phyloP scores from a whole-genome alignment of 2,113 vertebrate species.

The Anolis sagrei region DNA sequence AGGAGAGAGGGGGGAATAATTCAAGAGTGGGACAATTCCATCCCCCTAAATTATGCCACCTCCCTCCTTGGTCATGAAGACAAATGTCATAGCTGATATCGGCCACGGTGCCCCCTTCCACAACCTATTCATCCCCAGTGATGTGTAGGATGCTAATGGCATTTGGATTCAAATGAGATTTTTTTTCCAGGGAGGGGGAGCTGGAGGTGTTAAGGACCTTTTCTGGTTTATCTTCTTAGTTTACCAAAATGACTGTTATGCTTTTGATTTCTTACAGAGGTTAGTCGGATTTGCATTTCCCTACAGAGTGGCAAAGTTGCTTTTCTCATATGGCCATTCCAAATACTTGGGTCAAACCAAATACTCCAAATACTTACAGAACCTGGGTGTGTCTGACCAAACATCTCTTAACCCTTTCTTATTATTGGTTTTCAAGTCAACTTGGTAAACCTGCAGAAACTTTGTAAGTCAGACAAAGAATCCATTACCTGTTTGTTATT shows the following conservation, averaged over 20 bases:
- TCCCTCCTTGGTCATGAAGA: slow-evolving; percentile 37
- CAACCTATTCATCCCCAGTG: slow-evolving; percentile 69
- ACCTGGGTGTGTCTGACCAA: too few relatives aligned
- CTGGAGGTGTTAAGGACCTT: background rate
- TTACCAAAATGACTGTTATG: accelerated
- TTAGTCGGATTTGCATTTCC: too few relatives aligned
- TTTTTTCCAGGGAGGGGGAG: slow-evolving; percentile 11
- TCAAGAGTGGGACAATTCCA: slow-evolving; percentile 64
- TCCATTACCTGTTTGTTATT: too few relatives aligned
- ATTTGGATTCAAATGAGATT: slow-evolving; percentile 68
- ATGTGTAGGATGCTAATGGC: slow-evolving; percentile 66
- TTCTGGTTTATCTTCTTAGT: background rate
- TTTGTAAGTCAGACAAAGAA: too few relatives aligned
- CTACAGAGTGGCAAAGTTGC: too few relatives aligned
- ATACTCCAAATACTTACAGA: too few relatives aligned
- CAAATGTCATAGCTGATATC: slow-evolving; percentile 74
- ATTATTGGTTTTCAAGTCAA: too few relatives aligned
- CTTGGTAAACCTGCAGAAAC: too few relatives aligned
- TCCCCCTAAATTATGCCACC: slow-evolving; percentile 70
- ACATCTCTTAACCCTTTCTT: too few relatives aligned
- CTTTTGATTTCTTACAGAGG: accelerated
- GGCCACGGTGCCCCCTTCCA: slow-evolving; percentile 66
- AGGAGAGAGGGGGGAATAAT: slow-evolving; percentile 8
- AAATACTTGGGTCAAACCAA: too few relatives aligned
- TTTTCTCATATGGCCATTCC: too few relatives aligned